Evolutionary conservation across 92 coral and sea anemone species (phyloP).

Genomic region (Epizoanthus stellaris): DNA sequence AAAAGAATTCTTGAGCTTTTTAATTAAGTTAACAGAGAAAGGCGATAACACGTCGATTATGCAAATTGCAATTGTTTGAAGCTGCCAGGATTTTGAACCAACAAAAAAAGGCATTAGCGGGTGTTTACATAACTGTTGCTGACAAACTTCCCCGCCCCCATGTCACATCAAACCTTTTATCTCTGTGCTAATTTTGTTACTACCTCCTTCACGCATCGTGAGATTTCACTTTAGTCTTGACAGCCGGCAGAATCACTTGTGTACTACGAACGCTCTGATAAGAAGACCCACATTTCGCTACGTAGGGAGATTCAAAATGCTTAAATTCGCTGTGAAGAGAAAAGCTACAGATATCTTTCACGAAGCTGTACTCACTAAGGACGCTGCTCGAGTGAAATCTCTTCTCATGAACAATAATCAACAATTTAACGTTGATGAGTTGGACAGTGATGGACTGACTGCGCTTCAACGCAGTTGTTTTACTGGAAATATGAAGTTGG

Average conservation of each 20-base stretch:
- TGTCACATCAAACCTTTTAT: slow-evolving; percentile 25
- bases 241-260: neutral
- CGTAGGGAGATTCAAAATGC: slow-evolving; percentile 52
- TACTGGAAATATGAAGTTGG: slow-evolving; percentile 84
- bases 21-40: slow-evolving; percentile 33
- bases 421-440: slow-evolving; percentile 87
- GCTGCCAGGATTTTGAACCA: slow-evolving; percentile 20
- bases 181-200: slow-evolving; percentile 24
- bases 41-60: slow-evolving; percentile 53
- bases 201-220: slow-evolving; percentile 7
- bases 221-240: slow-evolving; percentile 3
- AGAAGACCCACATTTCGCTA: neutral
- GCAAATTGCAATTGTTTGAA: slow-evolving; percentile 62
- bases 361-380: slow-evolving; percentile 90
- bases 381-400: slow-evolving; percentile 68
- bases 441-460: slow-evolving; percentile 95
- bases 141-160: slow-evolving; percentile 35
- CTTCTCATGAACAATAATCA: slow-evolving; percentile 80
- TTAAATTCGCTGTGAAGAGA: slow-evolving; percentile 94
- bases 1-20: slow-evolving; percentile 39
- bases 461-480: slow-evolving; percentile 94
- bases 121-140: slow-evolving; percentile 53
- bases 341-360: slow-evolving; percentile 88
- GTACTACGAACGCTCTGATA: slow-evolving; percentile 4
- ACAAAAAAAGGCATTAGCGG: slow-evolving; percentile 52